Conservation (phyloP, 2,797 vertebrate species). For the Rachycentron canadum region DNA sequence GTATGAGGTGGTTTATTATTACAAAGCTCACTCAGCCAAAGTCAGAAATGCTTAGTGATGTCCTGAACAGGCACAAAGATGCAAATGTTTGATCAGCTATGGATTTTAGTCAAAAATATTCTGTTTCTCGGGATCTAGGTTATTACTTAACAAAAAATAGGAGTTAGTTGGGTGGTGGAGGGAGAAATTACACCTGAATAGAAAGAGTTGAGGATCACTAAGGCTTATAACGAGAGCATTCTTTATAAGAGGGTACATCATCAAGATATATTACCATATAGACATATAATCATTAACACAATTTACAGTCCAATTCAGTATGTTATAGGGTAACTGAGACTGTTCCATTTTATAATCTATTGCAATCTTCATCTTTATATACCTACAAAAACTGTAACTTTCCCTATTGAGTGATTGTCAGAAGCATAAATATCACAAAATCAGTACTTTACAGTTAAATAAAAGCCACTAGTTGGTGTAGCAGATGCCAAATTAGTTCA, state of each 20-base stretch:
- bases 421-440: conserved; percentile 24
- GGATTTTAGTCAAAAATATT: neutral
- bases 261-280: neutral
- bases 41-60: conserved; percentile 24
- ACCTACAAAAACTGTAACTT: conserved; percentile 1
- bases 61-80: conserved; percentile 9
- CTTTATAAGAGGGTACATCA: neutral
- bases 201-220: neutral
- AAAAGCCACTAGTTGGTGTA: conserved; percentile 2
- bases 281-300: neutral
- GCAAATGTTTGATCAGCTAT: neutral
- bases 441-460: conserved; percentile 6
- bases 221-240: neutral
- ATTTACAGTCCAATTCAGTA: neutral
- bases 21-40: conserved; percentile 28
- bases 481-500: conserved; percentile 18
- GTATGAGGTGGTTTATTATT: conserved; percentile 58
- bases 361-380: neutral
- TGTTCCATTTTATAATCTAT: neutral
- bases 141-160: no score
- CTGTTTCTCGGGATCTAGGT: no score
- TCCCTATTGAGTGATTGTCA: conserved; percentile 18
- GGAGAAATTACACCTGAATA: neutral
- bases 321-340: neutral
- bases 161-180: neutral